Percentiles rank a stretch among this genome's conserved stretches.
Conservation (phyloP, 1,140 invertebrate species). For the Popillia japonica region DNA sequence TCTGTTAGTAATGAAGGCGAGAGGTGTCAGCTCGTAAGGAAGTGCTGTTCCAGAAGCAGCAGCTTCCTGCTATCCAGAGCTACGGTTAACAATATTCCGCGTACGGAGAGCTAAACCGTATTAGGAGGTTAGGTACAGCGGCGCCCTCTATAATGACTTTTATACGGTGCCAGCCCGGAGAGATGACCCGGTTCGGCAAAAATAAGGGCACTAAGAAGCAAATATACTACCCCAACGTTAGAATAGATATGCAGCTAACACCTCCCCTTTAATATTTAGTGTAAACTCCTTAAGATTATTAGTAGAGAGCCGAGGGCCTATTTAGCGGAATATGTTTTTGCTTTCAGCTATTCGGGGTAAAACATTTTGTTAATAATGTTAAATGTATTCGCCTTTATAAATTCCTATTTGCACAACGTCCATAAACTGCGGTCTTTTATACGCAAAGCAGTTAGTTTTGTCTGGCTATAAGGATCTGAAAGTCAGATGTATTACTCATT, state of each 20-base stretch:
- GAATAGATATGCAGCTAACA: background rate
- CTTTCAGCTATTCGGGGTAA: background rate
- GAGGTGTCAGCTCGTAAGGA: conserved; percentile 9
- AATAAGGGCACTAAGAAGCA: conserved; percentile 4
- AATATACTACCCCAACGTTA: conserved; percentile 1
- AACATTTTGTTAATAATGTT: conserved; percentile 8
- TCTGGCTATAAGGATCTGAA: background rate
- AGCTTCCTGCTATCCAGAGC: background rate
- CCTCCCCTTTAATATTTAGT: conserved; percentile 14
- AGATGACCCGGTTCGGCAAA: background rate
- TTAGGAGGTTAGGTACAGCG: background rate
- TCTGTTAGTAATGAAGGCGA: conserved; percentile 14
- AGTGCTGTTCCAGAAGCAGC: background rate
- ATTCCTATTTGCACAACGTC: background rate
- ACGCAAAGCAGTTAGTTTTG: background rate
- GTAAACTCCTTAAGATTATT: conserved; percentile 14
- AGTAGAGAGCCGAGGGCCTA: background rate
- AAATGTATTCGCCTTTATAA: background rate
- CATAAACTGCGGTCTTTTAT: conserved; percentile 2
- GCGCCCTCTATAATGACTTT: conserved; percentile 9
- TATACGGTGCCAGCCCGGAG: background rate
- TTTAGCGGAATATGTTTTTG: conserved; percentile 6
- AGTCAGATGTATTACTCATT: no score
- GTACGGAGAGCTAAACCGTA: conserved; percentile 3
- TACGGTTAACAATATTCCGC: conserved; percentile 5